Evolutionary conservation across 1,140 invertebrate species (phyloP), one percentile per base, ranked within the genome.

Genomic region (Zaprionus camerounensis): DNA sequence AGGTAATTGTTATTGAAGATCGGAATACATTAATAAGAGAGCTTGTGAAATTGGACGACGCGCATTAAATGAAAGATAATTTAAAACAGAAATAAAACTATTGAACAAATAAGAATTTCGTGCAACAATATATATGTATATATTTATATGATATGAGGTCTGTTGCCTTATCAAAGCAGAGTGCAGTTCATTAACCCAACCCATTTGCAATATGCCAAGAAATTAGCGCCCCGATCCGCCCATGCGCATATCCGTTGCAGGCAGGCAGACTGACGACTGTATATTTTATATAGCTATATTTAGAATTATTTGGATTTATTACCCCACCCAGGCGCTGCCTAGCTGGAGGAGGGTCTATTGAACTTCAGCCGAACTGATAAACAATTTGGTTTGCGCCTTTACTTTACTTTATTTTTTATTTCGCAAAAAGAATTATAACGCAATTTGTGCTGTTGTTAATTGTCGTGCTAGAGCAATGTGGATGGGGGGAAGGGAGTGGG

Each of bases 371-470:
- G 26, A 11, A 13, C 82, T 86, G 82, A 84, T 84, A 84, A 84
- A 81, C 80, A 75, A 75, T 69, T 59, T 67, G 53, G 69, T 67
- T 66, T 34, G 9, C 31, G 41, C n/a, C n/a, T 46, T 44, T 17
- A 17, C n/a, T 46, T 46, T 51, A 51, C 22, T 24, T 49, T 49
- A 26, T 67, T 61, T 69, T n/a, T 61, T 65, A 57, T 66, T 76
- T 24, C 46, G 9, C 46, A 2, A 36, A 49, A 24, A 63, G 78
- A 87, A 78, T 78, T 87, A 88, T 90, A 88, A 80, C 84, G 84
- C 84, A 87, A 81, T 88, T 87, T 81, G 66, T 85, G 66, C 81
- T 72, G 56, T 72, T 85, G 64, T 78, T 81, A 66, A 76, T 72
- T 71, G 70, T 28, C 67, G 28, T 46, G 41, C 11, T 17, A 5